Percentiles rank a stretch among this genome's conserved stretches.
phyloP scores from a whole-genome alignment of 2,113 vertebrate genomes.

The Cinclus mexicanus region DNA sequence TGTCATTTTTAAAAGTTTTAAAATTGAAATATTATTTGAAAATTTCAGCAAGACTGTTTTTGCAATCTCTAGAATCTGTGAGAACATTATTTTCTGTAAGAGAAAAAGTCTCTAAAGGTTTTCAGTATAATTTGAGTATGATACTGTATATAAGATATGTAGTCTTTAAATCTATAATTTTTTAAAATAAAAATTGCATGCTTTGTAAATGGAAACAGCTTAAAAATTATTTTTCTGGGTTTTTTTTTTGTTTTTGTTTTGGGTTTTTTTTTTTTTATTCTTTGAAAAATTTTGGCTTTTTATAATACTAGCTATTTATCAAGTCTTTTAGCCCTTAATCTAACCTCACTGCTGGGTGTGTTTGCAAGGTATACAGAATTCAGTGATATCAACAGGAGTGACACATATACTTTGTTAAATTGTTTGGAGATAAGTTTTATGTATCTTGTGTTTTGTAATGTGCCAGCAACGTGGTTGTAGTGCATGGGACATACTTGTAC shows the following conservation, averaged over 20 bases:
- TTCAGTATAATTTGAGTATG: not conserved
- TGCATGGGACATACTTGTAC: rapidly evolving
- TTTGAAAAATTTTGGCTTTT: not conserved
- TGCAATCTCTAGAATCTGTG: not conserved
- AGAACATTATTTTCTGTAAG: not conserved
- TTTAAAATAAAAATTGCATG: not conserved
- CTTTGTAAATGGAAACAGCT: not conserved
- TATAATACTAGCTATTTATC: not conserved
- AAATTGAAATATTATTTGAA: not conserved
- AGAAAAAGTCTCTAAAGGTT: not conserved
- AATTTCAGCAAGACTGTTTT: not conserved
- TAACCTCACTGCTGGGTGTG: not conserved
- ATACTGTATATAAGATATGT: not conserved
- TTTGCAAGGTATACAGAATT: not conserved
- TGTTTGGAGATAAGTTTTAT: not conserved
- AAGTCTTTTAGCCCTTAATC: not conserved
- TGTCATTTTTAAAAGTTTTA: not conserved
- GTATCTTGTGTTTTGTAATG: not conserved
- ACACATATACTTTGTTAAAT: not conserved
- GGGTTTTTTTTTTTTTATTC: not conserved
- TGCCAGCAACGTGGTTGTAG: not conserved
- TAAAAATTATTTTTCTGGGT: not conserved
- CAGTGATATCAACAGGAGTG: not conserved
- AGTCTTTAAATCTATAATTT: not conserved
- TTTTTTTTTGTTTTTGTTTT: rapidly evolving